These are phyloP conservation scores for Drosophila murphyi DNA, from an alignment of 1,140 invertebrate species.

Conservation along the genomic window DNA sequence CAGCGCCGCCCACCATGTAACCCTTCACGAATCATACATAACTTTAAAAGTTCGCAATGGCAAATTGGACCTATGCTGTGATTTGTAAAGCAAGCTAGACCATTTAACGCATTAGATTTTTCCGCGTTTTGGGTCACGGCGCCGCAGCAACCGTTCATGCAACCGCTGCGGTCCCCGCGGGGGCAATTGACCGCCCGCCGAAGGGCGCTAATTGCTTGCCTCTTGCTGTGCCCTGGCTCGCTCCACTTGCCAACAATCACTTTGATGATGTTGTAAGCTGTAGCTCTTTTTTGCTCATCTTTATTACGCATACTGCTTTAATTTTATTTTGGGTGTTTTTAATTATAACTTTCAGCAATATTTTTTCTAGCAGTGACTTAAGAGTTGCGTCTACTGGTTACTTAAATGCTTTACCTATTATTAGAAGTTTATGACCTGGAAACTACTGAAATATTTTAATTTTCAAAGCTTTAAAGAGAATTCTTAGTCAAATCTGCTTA, in stretches of 20 bases:
- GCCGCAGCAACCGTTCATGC: slow-evolving; percentile 58
- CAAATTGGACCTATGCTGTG: slow-evolving; percentile 47
- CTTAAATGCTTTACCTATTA: slow-evolving; percentile 7
- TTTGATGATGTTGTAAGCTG: slow-evolving; percentile 35
- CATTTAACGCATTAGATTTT: slow-evolving; percentile 62
- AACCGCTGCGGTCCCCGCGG: slow-evolving; percentile 46
- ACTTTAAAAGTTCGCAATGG: slow-evolving; percentile 37
- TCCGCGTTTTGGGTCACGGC: slow-evolving; percentile 46
- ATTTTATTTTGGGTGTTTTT: slow-evolving; percentile 37
- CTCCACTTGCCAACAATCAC: slow-evolving; percentile 23
- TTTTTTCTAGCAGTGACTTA: slow-evolving; percentile 47
- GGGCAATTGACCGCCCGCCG: slow-evolving; percentile 35
- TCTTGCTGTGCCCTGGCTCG: slow-evolving; percentile 23
- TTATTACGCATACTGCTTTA: slow-evolving; percentile 28
- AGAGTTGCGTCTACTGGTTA: slow-evolving; percentile 36
- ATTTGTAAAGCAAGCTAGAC: slow-evolving; percentile 60
- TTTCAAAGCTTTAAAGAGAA: background rate
- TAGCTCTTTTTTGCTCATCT: slow-evolving; percentile 39
- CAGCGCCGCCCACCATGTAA: slow-evolving; percentile 34
- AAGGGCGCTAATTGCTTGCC: slow-evolving; percentile 41
- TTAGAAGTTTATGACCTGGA: slow-evolving; percentile 20
- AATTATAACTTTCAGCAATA: slow-evolving; percentile 55
- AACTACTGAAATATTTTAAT: background rate
- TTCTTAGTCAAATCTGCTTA: background rate
- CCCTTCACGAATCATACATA: slow-evolving; percentile 16